These are phyloP conservation scores for Cebus imitator DNA, from an alignment of 2,113 vertebrate genomes.

Conservation along the genomic window DNA sequence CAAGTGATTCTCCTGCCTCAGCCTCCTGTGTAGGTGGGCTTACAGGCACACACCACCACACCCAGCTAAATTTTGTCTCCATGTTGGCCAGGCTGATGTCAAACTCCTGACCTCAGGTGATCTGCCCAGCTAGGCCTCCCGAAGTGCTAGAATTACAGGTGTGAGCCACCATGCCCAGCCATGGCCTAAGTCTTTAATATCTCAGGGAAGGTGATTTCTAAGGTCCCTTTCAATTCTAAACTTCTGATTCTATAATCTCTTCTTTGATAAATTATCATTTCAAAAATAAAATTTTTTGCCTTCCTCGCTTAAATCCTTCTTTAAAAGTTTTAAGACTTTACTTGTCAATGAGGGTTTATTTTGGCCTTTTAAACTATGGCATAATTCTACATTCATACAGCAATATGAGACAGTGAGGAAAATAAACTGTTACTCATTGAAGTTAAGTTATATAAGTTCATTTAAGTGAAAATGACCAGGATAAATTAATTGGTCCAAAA, in stretches of 20 bases:
- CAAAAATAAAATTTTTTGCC: neutral
- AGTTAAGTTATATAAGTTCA: neutral
- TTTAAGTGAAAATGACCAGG: neutral
- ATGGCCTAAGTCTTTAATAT: neutral
- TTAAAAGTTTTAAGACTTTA: neutral
- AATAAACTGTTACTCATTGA: neutral
- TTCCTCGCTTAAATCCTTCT: neutral
- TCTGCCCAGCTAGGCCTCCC: no score
- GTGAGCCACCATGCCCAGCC: no score
- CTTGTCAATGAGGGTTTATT: neutral
- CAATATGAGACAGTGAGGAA: neutral
- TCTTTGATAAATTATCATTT: constrained; percentile 16
- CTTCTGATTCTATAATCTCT: neutral
- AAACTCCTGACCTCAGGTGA: no score
- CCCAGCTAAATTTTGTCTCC: no score
- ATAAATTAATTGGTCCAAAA: neutral
- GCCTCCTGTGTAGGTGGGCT: no score
- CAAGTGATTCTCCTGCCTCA: no score
- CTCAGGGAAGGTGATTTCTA: neutral
- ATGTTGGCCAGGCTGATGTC: no score
- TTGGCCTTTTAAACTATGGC: neutral
- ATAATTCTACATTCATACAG: neutral
- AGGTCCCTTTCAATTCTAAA: neutral
- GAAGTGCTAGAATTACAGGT: no score
- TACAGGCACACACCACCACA: no score